phyloP scores from a whole-genome alignment of 2,888 invertebrate species.

The Eupithecia dodoneata region DNA sequence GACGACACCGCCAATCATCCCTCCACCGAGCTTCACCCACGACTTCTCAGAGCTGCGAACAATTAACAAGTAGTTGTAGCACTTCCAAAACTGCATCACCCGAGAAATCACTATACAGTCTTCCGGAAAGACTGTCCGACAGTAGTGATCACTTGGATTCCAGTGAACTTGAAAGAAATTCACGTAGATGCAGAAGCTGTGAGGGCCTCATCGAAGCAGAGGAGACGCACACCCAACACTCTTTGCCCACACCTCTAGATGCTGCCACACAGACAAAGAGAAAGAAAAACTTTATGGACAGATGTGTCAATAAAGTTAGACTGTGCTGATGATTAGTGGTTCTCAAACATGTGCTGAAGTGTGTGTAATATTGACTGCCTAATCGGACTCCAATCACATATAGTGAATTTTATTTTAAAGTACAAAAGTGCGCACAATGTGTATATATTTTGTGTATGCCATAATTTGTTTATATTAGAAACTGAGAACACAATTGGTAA shows the following conservation, averaged over 20 bases:
- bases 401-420: slow-evolving; percentile 78
- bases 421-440: slow-evolving; percentile 81
- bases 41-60: slow-evolving; percentile 76
- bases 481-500: slow-evolving; percentile 64
- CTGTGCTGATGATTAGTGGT: slow-evolving; percentile 84
- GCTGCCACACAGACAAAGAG: slow-evolving; percentile 85
- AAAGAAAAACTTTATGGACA: slow-evolving; percentile 93
- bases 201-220: slow-evolving; percentile 85
- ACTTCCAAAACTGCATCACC: slow-evolving; percentile 75
- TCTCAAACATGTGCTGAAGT: slow-evolving; percentile 60
- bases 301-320: slow-evolving; percentile 92
- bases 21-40: slow-evolving; percentile 69
- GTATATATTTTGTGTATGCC: slow-evolving; percentile 79
- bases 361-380: slow-evolving; percentile 70
- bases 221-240: slow-evolving; percentile 81
- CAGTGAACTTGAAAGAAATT: slow-evolving; percentile 64
- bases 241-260: slow-evolving; percentile 84
- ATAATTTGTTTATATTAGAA: slow-evolving; percentile 62
- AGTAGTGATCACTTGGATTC: slow-evolving; percentile 72
- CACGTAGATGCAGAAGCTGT: slow-evolving; percentile 84
- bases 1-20: slow-evolving; percentile 77
- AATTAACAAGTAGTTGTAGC: slow-evolving; percentile 73
- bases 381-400: slow-evolving; percentile 75
- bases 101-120: slow-evolving; percentile 73
- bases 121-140: slow-evolving; percentile 75